Base-by-base conservation (phyloP, 2,797 vertebrate species). In the Octomys mimax region DNA sequence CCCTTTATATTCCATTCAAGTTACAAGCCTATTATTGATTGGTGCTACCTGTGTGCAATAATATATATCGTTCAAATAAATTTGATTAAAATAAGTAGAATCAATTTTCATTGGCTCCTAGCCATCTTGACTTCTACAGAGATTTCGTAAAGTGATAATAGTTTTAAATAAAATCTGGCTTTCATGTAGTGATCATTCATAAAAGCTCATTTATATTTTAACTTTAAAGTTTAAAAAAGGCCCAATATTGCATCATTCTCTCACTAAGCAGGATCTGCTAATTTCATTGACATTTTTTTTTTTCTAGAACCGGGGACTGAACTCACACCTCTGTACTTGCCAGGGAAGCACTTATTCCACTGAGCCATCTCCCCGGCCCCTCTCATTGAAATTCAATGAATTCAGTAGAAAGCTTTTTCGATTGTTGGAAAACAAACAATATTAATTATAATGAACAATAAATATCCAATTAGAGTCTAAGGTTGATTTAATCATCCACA, bases 171-270 rank as follows among this genome's bases (percentile, higher is more conserved):
- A 94, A 85, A 85, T 2, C 46, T 79, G 83, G 82, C 22, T 73
- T 90, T 90, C 82, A 83, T 64, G 22, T 52, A 87, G 36, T n/a
- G 28, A 87, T 36, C 49, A 87, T 33, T 70, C 73, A 85, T 61
- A 92, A 94, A 95, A 84, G 3, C 22, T 92, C 39, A 92, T 33
- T 92, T 87, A 90, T 49, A 75, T 62, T 91, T 95, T 80, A 87
- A 62, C 70, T 79, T 83, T 75, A 71, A 75, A 83, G 68, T 94
- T 94, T 57, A 89, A 88, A 91, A 80, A 59, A 88, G 12, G 3
- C 33, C 3, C 83, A 92, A 87, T 87, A 73, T n/a, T 46, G 8
- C 31, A 73, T 79, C 83, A 57, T 71, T 82, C n/a, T 82, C 64
- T 92, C 94, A 83, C 6, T 92, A 62, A 46, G 19, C 46, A 61